Evolutionary conservation across 2,797 vertebrate species (phyloP), one percentile per base, ranked within the genome.

Genomic region (Gymnodraco acuticeps): DNA sequence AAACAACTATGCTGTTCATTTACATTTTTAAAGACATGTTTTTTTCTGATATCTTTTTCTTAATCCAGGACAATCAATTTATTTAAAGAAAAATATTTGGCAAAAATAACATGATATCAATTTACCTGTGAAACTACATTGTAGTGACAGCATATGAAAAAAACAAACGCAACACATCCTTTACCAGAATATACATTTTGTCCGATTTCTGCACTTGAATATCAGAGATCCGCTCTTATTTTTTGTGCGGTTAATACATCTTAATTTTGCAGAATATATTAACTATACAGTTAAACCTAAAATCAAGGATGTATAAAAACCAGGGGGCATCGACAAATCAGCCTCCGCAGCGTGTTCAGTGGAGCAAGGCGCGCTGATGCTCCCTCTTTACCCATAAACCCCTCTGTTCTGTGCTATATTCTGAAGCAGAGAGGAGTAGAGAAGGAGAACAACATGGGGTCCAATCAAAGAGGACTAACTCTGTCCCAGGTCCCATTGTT

Each of bases 381-480:
- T 53, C 58, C 38, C 73, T 3, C 14, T 85, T 88, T 80, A 87
- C 82, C 81, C 85, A 82, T 17, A 80, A 88, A 41, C 43, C 77
- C 64, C 53, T 66, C 23, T 68, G 72, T 48, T 72, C 55, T 45
- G 42, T 54, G 27, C 23, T 77, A 46, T 7, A 50, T 43, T 68
- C 6, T 63, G 51, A 66, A 59, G 58, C 55, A 60, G 20, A 23
- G 43, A 52, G 23, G 47, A 10, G 15, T n/a, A 58, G 9, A 70
- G 64, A 74, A 38, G 64, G 60, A 50, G 64, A 68, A 58, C 58
- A 75, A 56, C 51, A 51, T 45, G 62, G 50, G 41, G 67, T 76
- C 76, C 80, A 73, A 75, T 69, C 59, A 77, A 46, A 79, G 64
- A 59, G 62, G 70, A 79, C 64, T 59, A 78, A 66, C 19, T 42